Base-by-base conservation (phyloP, 2,113 vertebrate species). In the Alexandromys fortis region DNA sequence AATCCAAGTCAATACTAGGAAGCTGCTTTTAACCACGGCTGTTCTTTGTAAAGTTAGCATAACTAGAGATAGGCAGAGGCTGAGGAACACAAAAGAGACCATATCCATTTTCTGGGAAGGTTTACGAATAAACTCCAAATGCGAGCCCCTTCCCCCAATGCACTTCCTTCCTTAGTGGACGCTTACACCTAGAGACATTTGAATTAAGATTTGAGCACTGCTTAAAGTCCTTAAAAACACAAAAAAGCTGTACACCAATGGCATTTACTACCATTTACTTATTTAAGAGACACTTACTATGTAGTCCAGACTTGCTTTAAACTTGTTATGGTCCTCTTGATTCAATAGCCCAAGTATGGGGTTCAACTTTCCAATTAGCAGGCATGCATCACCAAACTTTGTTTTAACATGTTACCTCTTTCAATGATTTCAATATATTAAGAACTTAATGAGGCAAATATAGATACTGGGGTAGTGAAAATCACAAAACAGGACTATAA, bases 361-460 rank as follows among this genome's bases (percentile, higher is more conserved):
- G n/a, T 49, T 70, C 21, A 49, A n/a, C 45, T 4, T 70, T 24
- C 45, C 26, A 68, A 70, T 49, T 49, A 38, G 3, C 10, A 35
- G 42, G 30, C 45, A 49, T 68, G 65, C 5, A 70, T 33, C 35
- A 86, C 65, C 85, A 86, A 6, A 52, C 21, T 65, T n/a, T 33
- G 30, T 2, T 14, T 86, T 70, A 49, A 70, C 45, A 55, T 0
- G 68, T 11, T 93, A 11, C 17, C 24, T 91, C 21, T 73, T 89
- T 35, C 75, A 86, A 92, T 79, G 2, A 90, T 78, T 82, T 90
- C 17, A 85, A 65, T 58, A 92, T 55, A 82, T 91, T 86, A 73
- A 77, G 55, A 63, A 35, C 10, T 82, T 91, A 75, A 33, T 86
- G 67, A 22, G 13, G 21, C 8, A 83, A 61, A 92, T 52, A 75